phyloP scores from a whole-genome alignment of 1,140 invertebrate genomes.

The Pteromalus puparum region DNA sequence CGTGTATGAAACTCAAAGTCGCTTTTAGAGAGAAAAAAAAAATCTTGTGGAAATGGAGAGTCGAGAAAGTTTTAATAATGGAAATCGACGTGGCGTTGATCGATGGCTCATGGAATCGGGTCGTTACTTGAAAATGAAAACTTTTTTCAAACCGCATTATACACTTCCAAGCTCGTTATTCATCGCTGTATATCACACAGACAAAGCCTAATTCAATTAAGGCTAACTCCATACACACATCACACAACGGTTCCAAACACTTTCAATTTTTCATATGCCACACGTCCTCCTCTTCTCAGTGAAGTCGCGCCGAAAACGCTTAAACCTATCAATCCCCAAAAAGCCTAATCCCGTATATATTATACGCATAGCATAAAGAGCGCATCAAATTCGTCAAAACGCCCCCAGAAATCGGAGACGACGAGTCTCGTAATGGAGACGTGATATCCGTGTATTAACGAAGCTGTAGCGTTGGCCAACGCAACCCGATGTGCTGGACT shows the following conservation, averaged over 20 bases:
- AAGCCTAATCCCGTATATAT: not conserved
- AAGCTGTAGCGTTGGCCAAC: not conserved
- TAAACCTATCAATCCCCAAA: not conserved
- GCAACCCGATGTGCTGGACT: not conserved
- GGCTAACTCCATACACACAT: not conserved
- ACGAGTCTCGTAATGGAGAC: slow-evolving; percentile 4
- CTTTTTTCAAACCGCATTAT: no score
- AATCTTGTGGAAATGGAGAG: not conserved
- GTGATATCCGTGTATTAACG: slow-evolving; percentile 8
- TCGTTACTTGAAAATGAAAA: not conserved
- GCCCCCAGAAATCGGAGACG: not conserved
- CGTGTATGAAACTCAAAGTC: not conserved
- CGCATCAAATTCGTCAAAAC: not conserved
- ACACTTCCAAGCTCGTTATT: not conserved
- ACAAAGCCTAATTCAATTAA: not conserved
- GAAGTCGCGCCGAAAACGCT: no score
- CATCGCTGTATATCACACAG: not conserved
- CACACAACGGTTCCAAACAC: no score
- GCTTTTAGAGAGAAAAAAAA: not conserved
- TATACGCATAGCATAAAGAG: not conserved
- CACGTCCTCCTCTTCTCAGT: no score
- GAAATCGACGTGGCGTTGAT: not conserved
- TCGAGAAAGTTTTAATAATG: not conserved
- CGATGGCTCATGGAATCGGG: not conserved
- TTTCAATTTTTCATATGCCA: no score